A percentile compares a stretch with the other conserved stretches of the same genome.
These are phyloP conservation scores for Himalopsyche kuldschensis DNA, from an alignment of 2,888 invertebrate species.

Conservation along the genomic window DNA sequence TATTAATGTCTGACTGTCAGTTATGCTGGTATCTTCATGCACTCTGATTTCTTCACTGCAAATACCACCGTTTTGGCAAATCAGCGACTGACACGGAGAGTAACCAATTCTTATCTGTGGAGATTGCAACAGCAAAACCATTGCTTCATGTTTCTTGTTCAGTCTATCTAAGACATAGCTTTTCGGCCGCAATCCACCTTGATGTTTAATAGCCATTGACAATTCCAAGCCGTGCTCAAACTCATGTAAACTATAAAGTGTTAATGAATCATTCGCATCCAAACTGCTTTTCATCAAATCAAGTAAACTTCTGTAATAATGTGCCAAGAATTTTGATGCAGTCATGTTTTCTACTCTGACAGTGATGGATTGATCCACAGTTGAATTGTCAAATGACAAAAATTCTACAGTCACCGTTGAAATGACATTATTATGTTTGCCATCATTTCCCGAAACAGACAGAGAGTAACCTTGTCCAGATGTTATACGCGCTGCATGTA, in stretches of 20 bases:
- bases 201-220: slow-evolving; percentile 67
- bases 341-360: slow-evolving; percentile 74
- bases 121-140: slow-evolving; percentile 66
- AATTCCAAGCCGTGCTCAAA: slow-evolving; percentile 68
- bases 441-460: slow-evolving; percentile 86
- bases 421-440: slow-evolving; percentile 81
- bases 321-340: slow-evolving; percentile 73
- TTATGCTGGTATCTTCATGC: slow-evolving; percentile 70
- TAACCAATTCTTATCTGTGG: slow-evolving; percentile 69
- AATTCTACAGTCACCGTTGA: slow-evolving; percentile 86
- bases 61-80: slow-evolving; percentile 77
- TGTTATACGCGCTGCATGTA: slow-evolving; percentile 73
- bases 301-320: slow-evolving; percentile 73
- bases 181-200: slow-evolving; percentile 64
- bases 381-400: slow-evolving; percentile 75
- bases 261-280: slow-evolving; percentile 64
- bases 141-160: slow-evolving; percentile 64
- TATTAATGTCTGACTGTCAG: slow-evolving; percentile 79
- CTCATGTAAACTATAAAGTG: slow-evolving; percentile 76
- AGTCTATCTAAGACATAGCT: slow-evolving; percentile 68
- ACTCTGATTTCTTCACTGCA: slow-evolving; percentile 74
- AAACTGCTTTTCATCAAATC: slow-evolving; percentile 71
- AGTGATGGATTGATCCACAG: slow-evolving; percentile 81
- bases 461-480: slow-evolving; percentile 75
- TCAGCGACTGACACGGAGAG: slow-evolving; percentile 71